Evolutionary conservation across 2,113 vertebrate genomes (phyloP), one percentile per base, ranked within the genome.

Genomic region (Platysteira castanea): DNA sequence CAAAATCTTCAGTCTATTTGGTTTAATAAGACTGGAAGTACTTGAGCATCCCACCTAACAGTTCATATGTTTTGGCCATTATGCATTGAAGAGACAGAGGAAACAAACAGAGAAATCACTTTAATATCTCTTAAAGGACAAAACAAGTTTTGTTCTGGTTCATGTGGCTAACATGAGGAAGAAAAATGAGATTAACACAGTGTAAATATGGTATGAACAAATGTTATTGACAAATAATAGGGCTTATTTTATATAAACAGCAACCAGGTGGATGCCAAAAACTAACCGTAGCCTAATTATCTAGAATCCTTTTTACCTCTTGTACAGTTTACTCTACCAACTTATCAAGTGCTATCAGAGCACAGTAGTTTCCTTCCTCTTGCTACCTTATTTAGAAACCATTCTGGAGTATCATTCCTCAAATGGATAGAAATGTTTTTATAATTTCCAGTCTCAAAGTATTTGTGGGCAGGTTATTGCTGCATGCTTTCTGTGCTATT

Each of bases 341-440:
- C 26, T 96, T 96, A 95, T 73, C 94, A 90, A 88, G 82, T 1
- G 6, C 59, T 70, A 74, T 94, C 92, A 97, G 67, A 93, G 41
- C 46, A 65, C 71, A 84, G 69, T 82, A 26, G 67, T 95, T 97
- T 97, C 90, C 82, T 97, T 97, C 94, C 94, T 95, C 57, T 71
- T 76, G 31, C 59, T 91, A 28, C 85, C 78, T 83, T 90, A 74
- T 85, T 95, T 97, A 97, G 94, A 96, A 95, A 90, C 54, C 15
- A 42, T 77, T 80, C 84, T 54, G 65, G 42, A 77, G 59, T 83
- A 65, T 90, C 57, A 77, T 86, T 87, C 63, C 67, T 88, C 85
- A 86, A 37, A 80, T 80, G 79, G 67, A 35, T 69, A 90, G 67
- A 69, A 92, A 69, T 9, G 0, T 69, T 87, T 49, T 71, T 91